A percentile compares a stretch with the other conserved stretches of the same genome.
Conservation (phyloP, 2,113 vertebrate species). For the Notarius lentiginosus region DNA sequence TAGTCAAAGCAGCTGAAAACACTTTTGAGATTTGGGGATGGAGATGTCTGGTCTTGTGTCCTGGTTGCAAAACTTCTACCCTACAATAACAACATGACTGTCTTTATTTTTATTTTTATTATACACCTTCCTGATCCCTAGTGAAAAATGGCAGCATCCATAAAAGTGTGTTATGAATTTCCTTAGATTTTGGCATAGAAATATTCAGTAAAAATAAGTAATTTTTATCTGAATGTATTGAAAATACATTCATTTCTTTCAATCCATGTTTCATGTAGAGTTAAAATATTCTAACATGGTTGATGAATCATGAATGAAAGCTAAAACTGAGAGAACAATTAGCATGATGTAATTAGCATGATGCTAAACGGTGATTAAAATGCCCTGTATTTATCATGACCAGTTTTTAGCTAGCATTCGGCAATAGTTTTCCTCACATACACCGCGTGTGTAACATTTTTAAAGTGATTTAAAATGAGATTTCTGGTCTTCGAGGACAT, state of each 20-base stretch:
- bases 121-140: background rate
- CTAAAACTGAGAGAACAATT: background rate
- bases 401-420: background rate
- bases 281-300: background rate
- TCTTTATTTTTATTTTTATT: background rate
- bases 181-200: background rate
- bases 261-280: background rate
- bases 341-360: background rate
- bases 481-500: background rate
- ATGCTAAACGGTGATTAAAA: background rate
- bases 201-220: background rate
- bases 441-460: background rate
- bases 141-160: background rate
- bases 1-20: background rate
- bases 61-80: background rate
- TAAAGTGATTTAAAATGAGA: background rate
- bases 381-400: background rate
- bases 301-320: background rate
- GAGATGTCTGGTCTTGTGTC: background rate
- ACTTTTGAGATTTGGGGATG: background rate
- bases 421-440: background rate
- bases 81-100: background rate
- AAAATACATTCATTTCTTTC: background rate
- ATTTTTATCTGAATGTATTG: background rate
- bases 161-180: background rate